These are phyloP conservation scores for Collichthys lucidus DNA, from an alignment of 2,113 vertebrate species.

Conservation along the genomic window DNA sequence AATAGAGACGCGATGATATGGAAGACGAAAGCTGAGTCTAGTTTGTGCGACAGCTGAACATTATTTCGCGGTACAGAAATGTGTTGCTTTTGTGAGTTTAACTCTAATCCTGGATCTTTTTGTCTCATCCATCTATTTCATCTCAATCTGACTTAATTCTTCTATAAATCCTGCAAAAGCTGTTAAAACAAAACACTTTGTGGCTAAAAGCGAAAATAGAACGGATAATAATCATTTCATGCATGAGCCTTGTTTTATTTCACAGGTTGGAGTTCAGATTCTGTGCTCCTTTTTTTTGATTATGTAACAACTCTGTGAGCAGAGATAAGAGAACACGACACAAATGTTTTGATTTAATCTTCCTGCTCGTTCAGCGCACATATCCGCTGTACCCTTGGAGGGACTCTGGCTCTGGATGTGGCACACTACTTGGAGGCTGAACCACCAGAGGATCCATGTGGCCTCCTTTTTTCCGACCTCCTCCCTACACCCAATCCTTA, in stretches of 20 bases:
- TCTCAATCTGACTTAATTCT: not conserved
- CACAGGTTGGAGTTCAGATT: constrained; percentile 9
- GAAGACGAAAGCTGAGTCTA: not conserved
- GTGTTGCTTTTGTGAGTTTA: not conserved
- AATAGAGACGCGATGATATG: not conserved
- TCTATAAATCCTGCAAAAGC: not conserved
- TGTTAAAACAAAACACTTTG: not conserved
- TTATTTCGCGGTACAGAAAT: not conserved
- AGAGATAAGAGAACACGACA: constrained; percentile 39
- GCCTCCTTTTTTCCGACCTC: constrained; percentile 19
- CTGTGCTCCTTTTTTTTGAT: not conserved
- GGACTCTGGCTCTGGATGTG: constrained; percentile 17
- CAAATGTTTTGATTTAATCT: constrained; percentile 47
- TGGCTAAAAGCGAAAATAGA: not conserved
- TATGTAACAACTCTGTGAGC: constrained; percentile 30
- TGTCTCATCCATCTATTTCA: not conserved
- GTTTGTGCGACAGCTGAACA: not conserved
- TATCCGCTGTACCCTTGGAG: constrained; percentile 4
- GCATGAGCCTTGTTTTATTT: constrained; percentile 10
- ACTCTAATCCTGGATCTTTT: not conserved
- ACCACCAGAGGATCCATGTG: constrained; percentile 32
- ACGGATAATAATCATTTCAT: not conserved
- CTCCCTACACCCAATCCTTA: constrained; percentile 33
- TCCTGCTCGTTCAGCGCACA: constrained; percentile 8
- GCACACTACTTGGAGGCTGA: constrained; percentile 8